phyloP scores from a whole-genome alignment of 2,888 invertebrate genomes.

The Anticlea derivata region DNA sequence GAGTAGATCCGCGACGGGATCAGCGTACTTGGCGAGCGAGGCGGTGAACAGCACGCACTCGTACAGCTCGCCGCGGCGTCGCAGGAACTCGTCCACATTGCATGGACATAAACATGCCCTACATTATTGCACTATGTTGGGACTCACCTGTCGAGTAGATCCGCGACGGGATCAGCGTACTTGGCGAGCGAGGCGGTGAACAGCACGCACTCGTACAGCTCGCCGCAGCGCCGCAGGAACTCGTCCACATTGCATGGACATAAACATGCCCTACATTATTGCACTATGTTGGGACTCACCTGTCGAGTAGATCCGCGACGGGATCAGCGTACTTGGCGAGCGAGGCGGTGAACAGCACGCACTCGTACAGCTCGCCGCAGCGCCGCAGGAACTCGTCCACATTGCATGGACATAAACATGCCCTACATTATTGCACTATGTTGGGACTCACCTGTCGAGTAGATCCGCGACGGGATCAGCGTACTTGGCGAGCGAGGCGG shows the following conservation, averaged over 20 bases:
- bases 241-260: slow-evolving; percentile 99
- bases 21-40: slow-evolving; percentile 99
- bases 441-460: slow-evolving; percentile 91
- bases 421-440: too few species aligned
- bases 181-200: slow-evolving; percentile 99
- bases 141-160: slow-evolving; percentile 93
- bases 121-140: too few species aligned
- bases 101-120: too few species aligned
- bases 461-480: slow-evolving; percentile 99
- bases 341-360: slow-evolving; percentile 99
- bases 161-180: slow-evolving; percentile 99
- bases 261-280: too few species aligned
- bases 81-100: slow-evolving; percentile 99
- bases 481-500: slow-evolving; percentile 99
- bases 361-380: slow-evolving; percentile 99
- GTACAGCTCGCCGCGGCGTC: slow-evolving; percentile 98
- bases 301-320: slow-evolving; percentile 98
- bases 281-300: too few species aligned
- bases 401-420: too few species aligned
- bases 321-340: slow-evolving; percentile 99
- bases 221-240: slow-evolving; percentile 98
- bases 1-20: slow-evolving; percentile 99
- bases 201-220: slow-evolving; percentile 99
- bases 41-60: slow-evolving; percentile 99
- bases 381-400: slow-evolving; percentile 99